Base-by-base conservation (phyloP, 2,113 vertebrate genomes). In the Brienomyrus brachyistius region DNA sequence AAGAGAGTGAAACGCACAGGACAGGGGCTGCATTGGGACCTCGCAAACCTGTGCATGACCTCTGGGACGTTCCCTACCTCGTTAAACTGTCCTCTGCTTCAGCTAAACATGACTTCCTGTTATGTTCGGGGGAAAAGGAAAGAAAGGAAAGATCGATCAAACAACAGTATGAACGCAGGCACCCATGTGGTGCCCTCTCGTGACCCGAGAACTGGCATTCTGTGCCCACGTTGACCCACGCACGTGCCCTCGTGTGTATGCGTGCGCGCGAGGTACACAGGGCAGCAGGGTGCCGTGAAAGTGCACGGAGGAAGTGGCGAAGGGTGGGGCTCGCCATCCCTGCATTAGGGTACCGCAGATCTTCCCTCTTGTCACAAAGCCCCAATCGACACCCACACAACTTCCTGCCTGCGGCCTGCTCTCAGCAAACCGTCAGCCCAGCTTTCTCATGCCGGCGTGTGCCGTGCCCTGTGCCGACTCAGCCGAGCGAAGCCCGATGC, bases 301-400 rank as follows among this genome's bases (percentile, higher is more conserved):
- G 94, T 93, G 92, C 89, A 90, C 77, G 94, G 90, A 97, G 97
- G 97, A 98, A 97, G 97, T 97, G 97, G 94, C 93, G 94, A 93
- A 96, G 97, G 97, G 97, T 96, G 97, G 96, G 95, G 96, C 95
- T 88, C 19, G n/a, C 90, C 91, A 93, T 95, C 95, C 94, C 95
- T 95, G 94, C 94, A 95, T 95, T 94, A 93, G 95, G 94, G 95
- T 92, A 94, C 93, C 89, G 92, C 92, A 95, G 93, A 92, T 91
- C 91, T 92, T 89, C 82, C 85, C 40, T 40, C 40, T 40, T 40
- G 40, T 40, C 40, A 40, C 40, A 40, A 40, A 40, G 40, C 40
- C 74, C 96, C 96, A 95, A 95, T 96, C 95, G 17, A 95, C 96
- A 95, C 96, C 95, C 95, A 96, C 95, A 96, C 94, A 88, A 27